These are phyloP conservation scores for Microctenopoma stevenorrisi DNA, from an alignment of 2,797 vertebrate species.

Conservation along the genomic window DNA sequence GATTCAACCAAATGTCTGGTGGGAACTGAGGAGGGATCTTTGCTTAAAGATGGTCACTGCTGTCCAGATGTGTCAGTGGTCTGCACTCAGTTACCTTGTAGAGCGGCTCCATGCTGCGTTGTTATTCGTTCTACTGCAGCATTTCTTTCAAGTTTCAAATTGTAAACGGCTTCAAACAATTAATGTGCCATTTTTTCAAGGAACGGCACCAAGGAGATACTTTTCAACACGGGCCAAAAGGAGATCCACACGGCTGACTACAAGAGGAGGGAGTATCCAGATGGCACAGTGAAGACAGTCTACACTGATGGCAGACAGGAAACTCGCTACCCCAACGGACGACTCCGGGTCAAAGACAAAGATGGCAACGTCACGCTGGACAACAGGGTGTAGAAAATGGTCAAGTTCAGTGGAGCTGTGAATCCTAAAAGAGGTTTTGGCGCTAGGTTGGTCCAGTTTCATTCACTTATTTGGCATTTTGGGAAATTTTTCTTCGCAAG, in stretches of 20 bases:
- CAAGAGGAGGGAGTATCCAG: conserved; percentile 94
- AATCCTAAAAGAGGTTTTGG: background rate
- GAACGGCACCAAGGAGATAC: conserved; percentile 93
- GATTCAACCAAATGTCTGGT: background rate
- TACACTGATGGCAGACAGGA: conserved; percentile 92
- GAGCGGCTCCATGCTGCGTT: too few relatives aligned
- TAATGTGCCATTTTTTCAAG: conserved; percentile 64
- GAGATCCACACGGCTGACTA: conserved; percentile 92
- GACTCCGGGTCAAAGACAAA: conserved; percentile 92
- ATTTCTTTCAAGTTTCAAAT: too few relatives aligned
- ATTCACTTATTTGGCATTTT: too few relatives aligned
- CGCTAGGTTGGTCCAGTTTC: too few relatives aligned
- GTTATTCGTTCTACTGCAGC: too few relatives aligned
- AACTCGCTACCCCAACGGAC: conserved; percentile 91
- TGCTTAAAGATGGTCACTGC: too few relatives aligned
- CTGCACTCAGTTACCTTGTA: too few relatives aligned
- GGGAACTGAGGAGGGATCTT: too few relatives aligned
- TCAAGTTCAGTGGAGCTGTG: background rate
- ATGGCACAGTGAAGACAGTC: conserved; percentile 95
- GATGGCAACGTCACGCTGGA: conserved; percentile 91
- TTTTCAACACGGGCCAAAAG: conserved; percentile 94
- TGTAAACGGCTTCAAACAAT: too few relatives aligned
- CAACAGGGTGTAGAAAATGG: conserved; percentile 65
- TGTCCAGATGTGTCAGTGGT: too few relatives aligned
- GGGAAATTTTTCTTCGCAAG: too few relatives aligned